A percentile compares a stretch with the other conserved stretches of the same genome.
phyloP scores from a whole-genome alignment of 1,140 invertebrate species.

The Tribolium madens region DNA sequence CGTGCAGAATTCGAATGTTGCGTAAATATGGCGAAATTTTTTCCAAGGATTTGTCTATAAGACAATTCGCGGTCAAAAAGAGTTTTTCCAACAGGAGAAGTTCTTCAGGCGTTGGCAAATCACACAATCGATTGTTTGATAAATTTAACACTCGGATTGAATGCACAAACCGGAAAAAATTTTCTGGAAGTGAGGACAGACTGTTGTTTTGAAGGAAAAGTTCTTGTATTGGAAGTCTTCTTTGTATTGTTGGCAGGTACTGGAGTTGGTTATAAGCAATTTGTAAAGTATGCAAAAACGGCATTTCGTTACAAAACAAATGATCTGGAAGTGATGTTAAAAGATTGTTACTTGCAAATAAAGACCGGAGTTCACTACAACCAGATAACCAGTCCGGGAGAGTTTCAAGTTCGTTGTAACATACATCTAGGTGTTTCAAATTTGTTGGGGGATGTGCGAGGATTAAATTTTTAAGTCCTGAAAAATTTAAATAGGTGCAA shows the following conservation, averaged over 20 bases:
- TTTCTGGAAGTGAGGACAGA: slow-evolving; percentile 77
- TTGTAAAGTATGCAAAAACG: slow-evolving; percentile 77
- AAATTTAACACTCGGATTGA: slow-evolving; percentile 81
- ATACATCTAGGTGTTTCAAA: slow-evolving; percentile 81
- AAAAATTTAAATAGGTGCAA: background rate
- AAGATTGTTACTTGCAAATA: slow-evolving; percentile 82
- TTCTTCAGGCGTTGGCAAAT: slow-evolving; percentile 74
- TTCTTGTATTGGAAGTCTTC: slow-evolving; percentile 76
- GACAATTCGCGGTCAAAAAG: slow-evolving; percentile 82
- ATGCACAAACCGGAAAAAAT: slow-evolving; percentile 80
- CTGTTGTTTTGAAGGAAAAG: slow-evolving; percentile 83
- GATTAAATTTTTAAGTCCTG: slow-evolving; percentile 69
- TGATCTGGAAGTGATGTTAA: slow-evolving; percentile 78
- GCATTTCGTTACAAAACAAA: slow-evolving; percentile 79
- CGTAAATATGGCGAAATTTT: slow-evolving; percentile 68
- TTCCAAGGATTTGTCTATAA: slow-evolving; percentile 79
- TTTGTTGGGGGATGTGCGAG: slow-evolving; percentile 75
- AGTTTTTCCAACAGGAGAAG: slow-evolving; percentile 75
- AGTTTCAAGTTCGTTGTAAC: slow-evolving; percentile 79
- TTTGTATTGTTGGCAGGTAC: slow-evolving; percentile 76
- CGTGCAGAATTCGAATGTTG: slow-evolving; percentile 78
- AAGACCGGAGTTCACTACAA: slow-evolving; percentile 77
- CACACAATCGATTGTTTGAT: slow-evolving; percentile 80
- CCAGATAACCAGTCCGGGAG: slow-evolving; percentile 83
- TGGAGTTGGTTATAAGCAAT: slow-evolving; percentile 82